phyloP scores from a whole-genome alignment of 2,888 invertebrate species.

The Cenopis cana region DNA sequence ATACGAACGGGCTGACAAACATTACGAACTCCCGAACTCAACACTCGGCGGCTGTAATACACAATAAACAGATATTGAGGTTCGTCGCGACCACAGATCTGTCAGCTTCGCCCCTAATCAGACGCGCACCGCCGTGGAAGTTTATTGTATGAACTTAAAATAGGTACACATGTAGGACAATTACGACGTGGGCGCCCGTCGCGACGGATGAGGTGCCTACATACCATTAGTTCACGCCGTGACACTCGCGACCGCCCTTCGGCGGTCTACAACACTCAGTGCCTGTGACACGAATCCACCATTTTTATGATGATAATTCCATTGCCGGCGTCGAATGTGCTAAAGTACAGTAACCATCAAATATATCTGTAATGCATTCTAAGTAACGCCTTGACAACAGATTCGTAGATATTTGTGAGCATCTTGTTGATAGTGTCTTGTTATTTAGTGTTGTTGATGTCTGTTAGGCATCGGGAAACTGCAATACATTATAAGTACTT shows the following conservation, averaged over 20 bases:
- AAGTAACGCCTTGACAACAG: no score
- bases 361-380: no score
- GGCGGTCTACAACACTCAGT: not conserved
- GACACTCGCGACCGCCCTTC: conserved; percentile 48
- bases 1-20: conserved; percentile 26
- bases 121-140: conserved; percentile 66
- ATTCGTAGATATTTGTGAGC: no score
- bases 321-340: no score
- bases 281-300: no score
- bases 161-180: conserved; percentile 77
- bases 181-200: conserved; percentile 65
- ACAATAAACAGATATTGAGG: conserved; percentile 57
- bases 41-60: conserved; percentile 57
- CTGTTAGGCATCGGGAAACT: no score
- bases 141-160: conserved; percentile 78
- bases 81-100: conserved; percentile 66
- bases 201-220: conserved; percentile 70
- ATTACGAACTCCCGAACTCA: conserved; percentile 50
- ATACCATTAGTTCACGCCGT: conserved; percentile 71
- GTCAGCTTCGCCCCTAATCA: conserved; percentile 72
- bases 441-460: no score
- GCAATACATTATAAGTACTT: no score
- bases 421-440: no score
- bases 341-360: no score
- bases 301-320: no score